Evolutionary conservation across 2,797 vertebrate genomes (phyloP).

Genomic region (Uromys caudimaculatus): DNA sequence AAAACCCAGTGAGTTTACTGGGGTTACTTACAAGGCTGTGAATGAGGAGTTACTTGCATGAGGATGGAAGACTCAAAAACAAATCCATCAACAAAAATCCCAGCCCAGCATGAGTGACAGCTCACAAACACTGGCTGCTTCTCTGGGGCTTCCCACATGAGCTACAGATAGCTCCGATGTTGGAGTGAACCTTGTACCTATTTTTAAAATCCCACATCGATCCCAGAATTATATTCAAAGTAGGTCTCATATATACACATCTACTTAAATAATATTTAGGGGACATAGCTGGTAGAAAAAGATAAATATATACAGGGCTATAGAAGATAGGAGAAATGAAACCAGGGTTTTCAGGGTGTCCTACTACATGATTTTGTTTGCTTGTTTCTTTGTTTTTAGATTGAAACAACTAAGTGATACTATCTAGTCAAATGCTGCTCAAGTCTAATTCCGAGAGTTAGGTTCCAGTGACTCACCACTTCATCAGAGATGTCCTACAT

Average conservation of each 20-base stretch:
- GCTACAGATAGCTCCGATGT: not conserved
- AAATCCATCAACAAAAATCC: not conserved
- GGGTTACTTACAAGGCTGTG: not conserved
- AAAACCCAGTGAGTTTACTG: not conserved
- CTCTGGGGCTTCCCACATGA: not conserved
- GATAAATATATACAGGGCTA: not conserved
- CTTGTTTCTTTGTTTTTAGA: not conserved
- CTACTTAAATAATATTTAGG: conserved; percentile 2
- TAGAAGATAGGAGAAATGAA: not conserved
- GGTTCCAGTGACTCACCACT: not conserved
- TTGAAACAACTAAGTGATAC: conserved; percentile 32
- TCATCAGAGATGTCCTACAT: conserved; percentile 1
- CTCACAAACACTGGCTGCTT: not conserved
- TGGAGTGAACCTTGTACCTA: not conserved
- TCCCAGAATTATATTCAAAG: conserved; percentile 25
- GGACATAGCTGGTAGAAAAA: not conserved
- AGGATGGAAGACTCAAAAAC: not conserved
- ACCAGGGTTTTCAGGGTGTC: not conserved
- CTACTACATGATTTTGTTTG: not conserved
- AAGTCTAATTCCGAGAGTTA: conserved; percentile 36
- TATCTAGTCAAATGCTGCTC: conserved; percentile 24
- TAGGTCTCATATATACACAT: not conserved
- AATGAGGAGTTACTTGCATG: not conserved
- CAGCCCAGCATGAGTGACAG: not conserved
- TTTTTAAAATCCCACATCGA: not conserved